Evolutionary conservation across 2,797 vertebrate genomes (phyloP), one percentile per base, ranked within the genome.

Genomic region (Channa striata): DNA sequence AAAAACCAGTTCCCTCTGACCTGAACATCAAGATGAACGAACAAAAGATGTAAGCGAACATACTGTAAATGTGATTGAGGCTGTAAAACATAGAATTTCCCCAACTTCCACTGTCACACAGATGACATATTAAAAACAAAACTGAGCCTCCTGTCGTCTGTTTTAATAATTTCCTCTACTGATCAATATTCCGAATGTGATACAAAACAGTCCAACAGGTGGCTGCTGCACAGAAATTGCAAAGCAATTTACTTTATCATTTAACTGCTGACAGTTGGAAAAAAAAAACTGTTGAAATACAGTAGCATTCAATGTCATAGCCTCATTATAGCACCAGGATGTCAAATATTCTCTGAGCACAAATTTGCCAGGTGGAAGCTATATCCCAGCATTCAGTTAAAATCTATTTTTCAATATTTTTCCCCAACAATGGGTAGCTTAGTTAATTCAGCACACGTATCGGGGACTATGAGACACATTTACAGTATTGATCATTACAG

Each of bases 131-230:
- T 71, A 84, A 76, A 72, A 85, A 71, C 66, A 78, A 79, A 59
- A 53, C 8, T 17, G 5, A 51, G 44, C 30, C 47, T 53, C 51
- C 58, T 61, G 37, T 59, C 25, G 16, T 77, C 71, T 64, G 53
- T 63, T 74, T 82, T 62, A 47, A 74, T 78, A 69, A 68, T 77
- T 74, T 76, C 59, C 50, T 51, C 17, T 13, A 1, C 34, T 44
- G 48, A 81, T 90, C 88, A 74, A 82, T 87, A 78, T 59, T 65
- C 44, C 62, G 49, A 86, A 76, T 80, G 68, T 71, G 73, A 85
- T 83, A 53, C 52, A 73, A 84, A 82, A 64, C 5, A 20, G 77
- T 80, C 74, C n/a, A 40, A 58, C 53, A 46, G 2, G 3, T 33
- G 36, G 23, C 72, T 11, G 66, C 79, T 71, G 65, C 43, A 13